phyloP scores from a whole-genome alignment of 1,140 invertebrate species.

The Heterodera schachtii region DNA sequence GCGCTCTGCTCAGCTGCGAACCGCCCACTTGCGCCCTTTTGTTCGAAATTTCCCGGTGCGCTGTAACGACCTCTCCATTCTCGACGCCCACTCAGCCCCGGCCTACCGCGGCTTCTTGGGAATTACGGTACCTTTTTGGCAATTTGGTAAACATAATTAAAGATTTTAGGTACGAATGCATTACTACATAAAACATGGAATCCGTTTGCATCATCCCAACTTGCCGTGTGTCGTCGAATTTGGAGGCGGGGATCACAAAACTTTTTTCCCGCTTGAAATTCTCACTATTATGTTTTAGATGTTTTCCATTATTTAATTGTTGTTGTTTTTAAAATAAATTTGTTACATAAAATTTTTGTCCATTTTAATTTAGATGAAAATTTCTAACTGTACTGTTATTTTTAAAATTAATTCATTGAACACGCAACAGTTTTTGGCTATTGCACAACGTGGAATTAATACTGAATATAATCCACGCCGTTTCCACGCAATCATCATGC shows the following conservation, averaged over 20 bases:
- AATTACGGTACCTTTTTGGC: neutral
- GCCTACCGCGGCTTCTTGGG: constrained; percentile 16
- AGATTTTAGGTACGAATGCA: neutral
- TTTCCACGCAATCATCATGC: constrained; percentile 13
- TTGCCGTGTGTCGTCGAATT: constrained; percentile 8
- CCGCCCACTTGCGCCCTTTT: neutral
- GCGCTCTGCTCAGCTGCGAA: neutral
- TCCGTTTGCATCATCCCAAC: neutral
- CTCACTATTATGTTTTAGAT: constrained; percentile 2
- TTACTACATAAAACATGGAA: constrained; percentile 1
- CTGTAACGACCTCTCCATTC: neutral
- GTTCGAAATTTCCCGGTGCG: neutral
- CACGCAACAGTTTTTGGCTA: neutral
- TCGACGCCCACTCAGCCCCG: neutral
- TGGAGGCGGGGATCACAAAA: constrained; percentile 1
- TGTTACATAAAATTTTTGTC: no score
- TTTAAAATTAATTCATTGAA: neutral
- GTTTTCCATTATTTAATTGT: no score
- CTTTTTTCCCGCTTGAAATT: neutral
- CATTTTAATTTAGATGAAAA: no score
- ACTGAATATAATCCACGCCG: neutral
- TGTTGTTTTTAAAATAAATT: no score
- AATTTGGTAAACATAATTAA: no score
- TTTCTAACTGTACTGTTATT: constrained; percentile 16
- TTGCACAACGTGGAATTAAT: neutral